Base-by-base conservation (phyloP, 2,113 vertebrate genomes). In the Lepidothrix coronata region DNA sequence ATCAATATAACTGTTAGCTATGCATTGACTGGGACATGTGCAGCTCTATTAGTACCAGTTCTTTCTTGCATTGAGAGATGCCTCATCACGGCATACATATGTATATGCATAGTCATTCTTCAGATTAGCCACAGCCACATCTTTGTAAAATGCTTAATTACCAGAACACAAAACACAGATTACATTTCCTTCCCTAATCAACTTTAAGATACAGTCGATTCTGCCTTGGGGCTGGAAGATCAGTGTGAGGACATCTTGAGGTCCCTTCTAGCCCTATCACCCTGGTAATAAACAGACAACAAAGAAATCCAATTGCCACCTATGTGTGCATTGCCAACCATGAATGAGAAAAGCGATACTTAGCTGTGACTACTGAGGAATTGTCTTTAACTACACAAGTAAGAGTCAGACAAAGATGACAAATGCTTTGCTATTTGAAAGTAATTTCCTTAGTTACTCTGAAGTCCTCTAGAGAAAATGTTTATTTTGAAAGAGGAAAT, bases 71-170 rank as follows among this genome's bases (percentile, higher is more conserved):
- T 11, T 78, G 85, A 91, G 79, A 81, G 57, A 96, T 92, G 91
- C 79, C 44, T 93, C 85, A 89, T 90, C 83, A 91, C 4, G 0
- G 72, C 72, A 88, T 86, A 74, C 88, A 88, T 84, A 92, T 94
- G 95, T 95, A 90, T 95, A 95, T 93, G 96, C 93, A 94, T 65
- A 93, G 88, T 90, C 92, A 92, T 94, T 96, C 94, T 94, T 95
- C 93, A 95, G 87, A 94, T 95, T 95, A 96, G 72, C 92, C 67
- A 93, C 72, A 96, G 90, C 48, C 90, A 92, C 83, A 96, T 94
- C 85, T 95, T 91, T 94, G 63, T 95, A 92, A 96, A 96, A 95
- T 75, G 73, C 73, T 95, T 94, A 94, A 96, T 96, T 96, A 94
- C 85, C 80, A 91, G 95, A 95, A 91, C 68, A 94, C 88, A 96